Conservation (phyloP, 2,888 invertebrate species). For the Allolobophora icterica region DNA sequence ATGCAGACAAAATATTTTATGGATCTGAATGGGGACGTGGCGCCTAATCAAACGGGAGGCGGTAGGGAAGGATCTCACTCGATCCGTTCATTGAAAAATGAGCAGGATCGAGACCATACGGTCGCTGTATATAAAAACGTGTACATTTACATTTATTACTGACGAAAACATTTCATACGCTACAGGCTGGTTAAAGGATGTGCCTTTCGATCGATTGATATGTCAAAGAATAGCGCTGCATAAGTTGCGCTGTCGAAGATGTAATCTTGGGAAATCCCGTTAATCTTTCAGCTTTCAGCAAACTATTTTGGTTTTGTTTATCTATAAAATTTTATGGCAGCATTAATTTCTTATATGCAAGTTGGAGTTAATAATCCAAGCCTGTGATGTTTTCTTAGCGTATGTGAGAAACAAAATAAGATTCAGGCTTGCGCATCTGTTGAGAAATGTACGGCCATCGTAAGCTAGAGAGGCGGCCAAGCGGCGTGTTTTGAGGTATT, state of each 20-base stretch:
- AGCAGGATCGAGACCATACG: too few relatives aligned
- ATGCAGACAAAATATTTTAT: too few relatives aligned
- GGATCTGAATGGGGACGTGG: too few relatives aligned
- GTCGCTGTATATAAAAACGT: too few relatives aligned
- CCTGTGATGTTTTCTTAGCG: not conserved
- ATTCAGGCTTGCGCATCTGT: not conserved
- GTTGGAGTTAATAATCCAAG: not conserved
- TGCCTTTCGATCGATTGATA: too few relatives aligned
- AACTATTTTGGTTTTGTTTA: not conserved
- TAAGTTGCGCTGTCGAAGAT: not conserved
- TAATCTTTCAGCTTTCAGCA: not conserved
- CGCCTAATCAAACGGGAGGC: too few relatives aligned
- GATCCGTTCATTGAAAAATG: too few relatives aligned
- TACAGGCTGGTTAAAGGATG: too few relatives aligned
- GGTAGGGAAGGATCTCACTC: too few relatives aligned
- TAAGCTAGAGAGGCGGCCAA: not conserved
- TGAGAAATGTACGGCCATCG: not conserved
- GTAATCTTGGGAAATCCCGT: not conserved
- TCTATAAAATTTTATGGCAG: not conserved
- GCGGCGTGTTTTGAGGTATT: slow-evolving; percentile 17
- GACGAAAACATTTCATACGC: too few relatives aligned
- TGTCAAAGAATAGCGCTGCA: too few relatives aligned
- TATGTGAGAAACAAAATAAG: not conserved
- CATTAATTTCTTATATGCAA: not conserved
- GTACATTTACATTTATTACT: too few relatives aligned